Evolutionary conservation across 37 sponge, comb jelly and placozoan genomes (phyloP).

Genomic region (Ianthella basta): DNA sequence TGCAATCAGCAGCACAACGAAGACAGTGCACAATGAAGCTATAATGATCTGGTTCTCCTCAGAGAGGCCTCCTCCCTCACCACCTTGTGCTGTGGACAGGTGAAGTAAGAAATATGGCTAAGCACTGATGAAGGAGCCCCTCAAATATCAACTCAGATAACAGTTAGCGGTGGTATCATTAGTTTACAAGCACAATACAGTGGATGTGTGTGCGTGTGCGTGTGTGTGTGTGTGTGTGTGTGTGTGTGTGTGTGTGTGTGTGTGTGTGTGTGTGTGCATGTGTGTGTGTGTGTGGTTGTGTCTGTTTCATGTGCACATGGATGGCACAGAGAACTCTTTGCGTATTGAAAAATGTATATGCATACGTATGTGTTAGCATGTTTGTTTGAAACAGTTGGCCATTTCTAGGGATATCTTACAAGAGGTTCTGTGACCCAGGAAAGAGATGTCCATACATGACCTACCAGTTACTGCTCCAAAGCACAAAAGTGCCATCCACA

Average conservation of each 20-base stretch:
- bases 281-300: constrained; percentile 20
- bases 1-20: background rate
- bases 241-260: constrained; percentile 29
- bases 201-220: constrained; percentile 13
- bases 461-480: no score
- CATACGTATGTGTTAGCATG: background rate
- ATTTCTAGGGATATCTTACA: no score
- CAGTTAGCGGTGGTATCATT: background rate
- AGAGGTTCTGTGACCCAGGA: no score
- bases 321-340: no score
- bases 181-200: background rate
- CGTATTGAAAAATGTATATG: background rate
- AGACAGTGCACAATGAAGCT: background rate
- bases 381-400: no score
- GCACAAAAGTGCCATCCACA: no score
- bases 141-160: background rate
- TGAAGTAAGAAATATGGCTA: background rate
- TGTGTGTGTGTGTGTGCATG: constrained; percentile 24
- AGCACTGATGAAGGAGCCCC: background rate
- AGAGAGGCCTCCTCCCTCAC: background rate
- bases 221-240: constrained; percentile 29
- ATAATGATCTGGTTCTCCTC: constrained; percentile 1
- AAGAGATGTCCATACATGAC: no score
- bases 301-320: background rate
- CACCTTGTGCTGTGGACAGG: background rate